Evolutionary conservation across 2,797 vertebrate species (phyloP).

Genomic region (Masticophis lateralis): DNA sequence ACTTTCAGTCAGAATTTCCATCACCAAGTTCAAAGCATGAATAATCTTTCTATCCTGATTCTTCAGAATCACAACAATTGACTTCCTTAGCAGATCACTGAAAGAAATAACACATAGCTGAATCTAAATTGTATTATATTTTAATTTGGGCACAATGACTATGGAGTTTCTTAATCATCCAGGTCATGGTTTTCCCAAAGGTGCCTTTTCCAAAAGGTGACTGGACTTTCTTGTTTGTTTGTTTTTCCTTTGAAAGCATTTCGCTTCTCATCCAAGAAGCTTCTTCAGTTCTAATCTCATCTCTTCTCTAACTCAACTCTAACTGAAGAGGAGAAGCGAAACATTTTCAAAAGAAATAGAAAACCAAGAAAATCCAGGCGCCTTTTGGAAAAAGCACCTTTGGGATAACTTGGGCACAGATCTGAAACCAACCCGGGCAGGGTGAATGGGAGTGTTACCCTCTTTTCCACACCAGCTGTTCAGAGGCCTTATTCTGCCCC

Average conservation of each 20-base stretch:
- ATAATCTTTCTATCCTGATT: not conserved
- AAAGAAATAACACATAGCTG: not conserved
- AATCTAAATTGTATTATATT: not conserved
- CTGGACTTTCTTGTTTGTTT: not conserved
- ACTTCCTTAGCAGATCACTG: not conserved
- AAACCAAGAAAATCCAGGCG: not conserved
- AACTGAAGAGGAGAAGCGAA: not conserved
- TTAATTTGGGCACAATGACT: not conserved
- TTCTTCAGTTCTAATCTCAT: not conserved
- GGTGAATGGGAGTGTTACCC: not conserved
- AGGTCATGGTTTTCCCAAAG: not conserved
- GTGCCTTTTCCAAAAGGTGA: not conserved
- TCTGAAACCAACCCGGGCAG: not conserved
- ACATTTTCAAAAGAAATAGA: not conserved
- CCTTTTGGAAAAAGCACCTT: not conserved
- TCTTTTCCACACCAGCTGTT: not conserved
- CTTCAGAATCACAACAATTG: not conserved
- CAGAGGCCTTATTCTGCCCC: not conserved
- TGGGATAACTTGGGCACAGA: not conserved
- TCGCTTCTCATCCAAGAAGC: not conserved
- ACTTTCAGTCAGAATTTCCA: not conserved
- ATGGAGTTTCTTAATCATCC: not conserved
- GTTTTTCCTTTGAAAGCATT: not conserved
- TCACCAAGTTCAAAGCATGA: not conserved
- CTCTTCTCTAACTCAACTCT: not conserved